A percentile compares a stretch with the other conserved stretches of the same genome.
phyloP scores from a whole-genome alignment of 2,113 vertebrate genomes.

The Oreotrochilus melanogaster region DNA sequence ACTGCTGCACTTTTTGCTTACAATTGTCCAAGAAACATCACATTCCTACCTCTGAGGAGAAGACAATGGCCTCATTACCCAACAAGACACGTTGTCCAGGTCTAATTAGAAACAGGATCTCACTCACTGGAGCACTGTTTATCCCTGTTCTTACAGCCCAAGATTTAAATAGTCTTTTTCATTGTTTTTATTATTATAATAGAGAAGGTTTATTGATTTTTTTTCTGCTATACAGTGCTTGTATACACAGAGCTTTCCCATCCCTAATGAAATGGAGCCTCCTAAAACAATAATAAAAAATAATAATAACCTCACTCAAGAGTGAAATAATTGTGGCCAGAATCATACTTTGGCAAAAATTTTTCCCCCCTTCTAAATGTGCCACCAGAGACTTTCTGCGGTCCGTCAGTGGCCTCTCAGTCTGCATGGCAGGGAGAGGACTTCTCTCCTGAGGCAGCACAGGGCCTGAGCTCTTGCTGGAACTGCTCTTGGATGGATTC shows the following conservation, averaged over 20 bases:
- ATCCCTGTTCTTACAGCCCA: neutral
- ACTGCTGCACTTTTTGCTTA: neutral
- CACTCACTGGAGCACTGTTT: neutral
- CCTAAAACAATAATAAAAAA: slow-evolving; percentile 15
- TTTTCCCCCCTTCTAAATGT: neutral
- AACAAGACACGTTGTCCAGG: neutral
- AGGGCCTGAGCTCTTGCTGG: neutral
- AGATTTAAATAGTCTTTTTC: neutral
- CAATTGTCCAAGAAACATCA: neutral
- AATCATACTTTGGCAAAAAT: neutral
- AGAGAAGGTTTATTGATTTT: slow-evolving; percentile 36
- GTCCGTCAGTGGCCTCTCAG: neutral
- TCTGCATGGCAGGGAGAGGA: neutral
- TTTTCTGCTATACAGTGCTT: slow-evolving; percentile 33
- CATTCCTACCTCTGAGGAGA: slow-evolving; percentile 7
- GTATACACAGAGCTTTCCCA: neutral
- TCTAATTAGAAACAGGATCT: slow-evolving; percentile 56
- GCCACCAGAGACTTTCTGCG: neutral
- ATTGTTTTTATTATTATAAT: slow-evolving; percentile 5
- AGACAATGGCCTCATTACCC: slow-evolving; percentile 34
- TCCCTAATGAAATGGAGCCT: slow-evolving; percentile 9
- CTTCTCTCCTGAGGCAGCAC: neutral
- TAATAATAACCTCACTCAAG: neutral
- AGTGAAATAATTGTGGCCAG: slow-evolving; percentile 15
- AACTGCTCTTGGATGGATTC: neutral